phyloP scores from a whole-genome alignment of 2,113 vertebrate genomes.

The Monopterus albus region DNA sequence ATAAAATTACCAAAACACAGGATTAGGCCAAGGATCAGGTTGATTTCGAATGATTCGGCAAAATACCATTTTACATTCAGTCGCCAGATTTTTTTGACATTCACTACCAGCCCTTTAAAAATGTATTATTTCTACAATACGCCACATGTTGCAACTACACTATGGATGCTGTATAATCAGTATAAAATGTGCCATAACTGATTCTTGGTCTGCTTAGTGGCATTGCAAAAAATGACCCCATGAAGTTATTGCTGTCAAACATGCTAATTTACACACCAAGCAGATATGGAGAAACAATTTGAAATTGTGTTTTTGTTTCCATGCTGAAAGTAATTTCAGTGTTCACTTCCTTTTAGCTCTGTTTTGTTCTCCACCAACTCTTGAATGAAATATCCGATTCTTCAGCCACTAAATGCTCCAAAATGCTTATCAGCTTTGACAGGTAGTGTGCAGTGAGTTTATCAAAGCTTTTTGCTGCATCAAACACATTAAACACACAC shows the following conservation, averaged over 20 bases:
- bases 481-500: not conserved
- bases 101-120: slow-evolving; percentile 10
- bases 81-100: not conserved
- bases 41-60: slow-evolving; percentile 2
- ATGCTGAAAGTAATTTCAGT: not conserved
- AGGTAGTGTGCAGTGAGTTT: not conserved
- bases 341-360: not conserved
- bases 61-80: not conserved
- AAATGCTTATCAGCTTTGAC: not conserved
- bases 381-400: not conserved
- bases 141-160: not conserved
- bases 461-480: not conserved
- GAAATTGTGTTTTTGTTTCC: not conserved
- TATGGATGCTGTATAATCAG: not conserved
- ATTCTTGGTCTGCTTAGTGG: not conserved
- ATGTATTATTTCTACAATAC: not conserved
- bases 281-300: not conserved
- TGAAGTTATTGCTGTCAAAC: no score
- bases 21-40: not conserved
- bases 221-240: not conserved
- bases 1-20: not conserved
- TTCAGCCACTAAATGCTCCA: not conserved
- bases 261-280: not conserved
- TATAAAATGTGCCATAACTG: not conserved
- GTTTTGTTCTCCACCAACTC: not conserved